These are phyloP conservation scores for Tachina fera DNA, from an alignment of 2,888 invertebrate species.

Conservation along the genomic window DNA sequence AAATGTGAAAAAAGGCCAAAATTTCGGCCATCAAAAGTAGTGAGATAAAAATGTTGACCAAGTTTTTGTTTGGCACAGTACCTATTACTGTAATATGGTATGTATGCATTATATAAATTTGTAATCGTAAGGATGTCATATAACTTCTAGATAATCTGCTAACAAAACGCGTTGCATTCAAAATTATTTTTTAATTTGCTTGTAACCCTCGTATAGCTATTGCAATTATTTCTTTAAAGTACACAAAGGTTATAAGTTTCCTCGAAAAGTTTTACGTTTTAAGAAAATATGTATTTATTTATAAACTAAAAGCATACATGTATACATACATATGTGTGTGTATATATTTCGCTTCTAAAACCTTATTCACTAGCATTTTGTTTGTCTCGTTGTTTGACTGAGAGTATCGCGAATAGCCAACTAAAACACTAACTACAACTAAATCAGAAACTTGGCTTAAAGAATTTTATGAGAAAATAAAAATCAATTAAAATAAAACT, in stretches of 20 bases:
- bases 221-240: constrained; percentile 1
- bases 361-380: constrained; percentile 24
- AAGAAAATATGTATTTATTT: constrained; percentile 40
- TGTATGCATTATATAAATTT: too few species aligned
- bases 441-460: constrained; percentile 28
- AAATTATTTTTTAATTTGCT: not conserved
- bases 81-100: too few species aligned
- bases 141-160: too few species aligned
- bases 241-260: constrained; percentile 27
- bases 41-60: too few species aligned
- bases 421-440: constrained; percentile 9
- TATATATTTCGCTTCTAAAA: not conserved
- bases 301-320: not conserved
- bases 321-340: too few species aligned
- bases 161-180: too few species aligned
- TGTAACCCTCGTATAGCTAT: not conserved
- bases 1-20: too few species aligned
- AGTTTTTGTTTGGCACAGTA: too few species aligned
- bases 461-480: constrained; percentile 54
- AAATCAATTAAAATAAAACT: constrained; percentile 63
- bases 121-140: too few species aligned
- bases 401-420: not conserved
- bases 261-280: constrained; percentile 44
- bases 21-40: too few species aligned
- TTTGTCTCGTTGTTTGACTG: constrained; percentile 1